Evolutionary conservation across 2,888 invertebrate genomes (phyloP).

Genomic region (Periphyllus acericola): DNA sequence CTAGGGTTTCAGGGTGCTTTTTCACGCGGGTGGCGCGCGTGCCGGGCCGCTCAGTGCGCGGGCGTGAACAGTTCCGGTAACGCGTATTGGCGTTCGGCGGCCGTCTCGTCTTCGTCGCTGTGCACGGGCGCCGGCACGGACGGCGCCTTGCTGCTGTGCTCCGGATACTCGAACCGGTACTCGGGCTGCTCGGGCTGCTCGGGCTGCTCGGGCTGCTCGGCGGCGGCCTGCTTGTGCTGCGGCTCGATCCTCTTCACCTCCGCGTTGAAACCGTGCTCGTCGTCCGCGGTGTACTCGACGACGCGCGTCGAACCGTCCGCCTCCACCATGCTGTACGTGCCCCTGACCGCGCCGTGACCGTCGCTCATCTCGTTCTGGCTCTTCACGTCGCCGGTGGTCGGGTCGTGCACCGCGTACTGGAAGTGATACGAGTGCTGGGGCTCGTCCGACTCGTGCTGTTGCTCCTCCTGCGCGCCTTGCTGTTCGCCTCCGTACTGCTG

Average conservation of each 20-base stretch:
- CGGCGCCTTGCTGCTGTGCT: background rate
- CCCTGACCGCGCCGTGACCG: background rate
- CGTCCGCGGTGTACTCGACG: background rate
- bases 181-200: background rate
- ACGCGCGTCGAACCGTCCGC: background rate
- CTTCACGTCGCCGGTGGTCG: background rate
- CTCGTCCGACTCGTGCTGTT: background rate
- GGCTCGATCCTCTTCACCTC: background rate
- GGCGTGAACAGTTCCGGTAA: background rate
- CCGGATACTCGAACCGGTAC: background rate
- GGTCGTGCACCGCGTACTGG: background rate
- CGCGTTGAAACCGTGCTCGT: background rate
- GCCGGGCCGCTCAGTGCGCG: background rate
- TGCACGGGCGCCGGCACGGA: background rate
- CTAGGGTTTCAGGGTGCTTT: background rate
- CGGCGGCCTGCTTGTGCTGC: background rate
- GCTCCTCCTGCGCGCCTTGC: background rate
- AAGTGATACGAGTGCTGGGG: background rate
- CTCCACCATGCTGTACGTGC: background rate
- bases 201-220: background rate
- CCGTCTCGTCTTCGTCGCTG: background rate
- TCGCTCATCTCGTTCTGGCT: background rate
- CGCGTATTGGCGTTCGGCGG: background rate
- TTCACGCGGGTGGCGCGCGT: too few species aligned
- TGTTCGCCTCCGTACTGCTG: background rate